These are phyloP conservation scores for Drosophila orena DNA, from an alignment of 1,140 invertebrate species.

Conservation along the genomic window DNA sequence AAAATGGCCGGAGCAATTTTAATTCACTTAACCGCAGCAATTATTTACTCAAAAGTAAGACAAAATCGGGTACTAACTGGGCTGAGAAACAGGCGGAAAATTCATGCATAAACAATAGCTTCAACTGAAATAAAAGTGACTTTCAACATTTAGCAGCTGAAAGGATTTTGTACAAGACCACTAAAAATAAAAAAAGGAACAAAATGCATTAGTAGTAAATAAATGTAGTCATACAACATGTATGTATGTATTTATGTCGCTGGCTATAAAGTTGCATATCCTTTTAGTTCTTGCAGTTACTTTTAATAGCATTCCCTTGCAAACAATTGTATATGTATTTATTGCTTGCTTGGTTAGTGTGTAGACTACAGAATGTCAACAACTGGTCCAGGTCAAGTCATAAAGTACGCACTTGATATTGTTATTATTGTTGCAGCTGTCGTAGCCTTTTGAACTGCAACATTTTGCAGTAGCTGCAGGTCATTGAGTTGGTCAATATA, in stretches of 20 bases:
- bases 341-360: background rate
- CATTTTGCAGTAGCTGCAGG: conserved; percentile 15
- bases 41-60: conserved; percentile 44
- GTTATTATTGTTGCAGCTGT: conserved; percentile 18
- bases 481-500: conserved; percentile 6
- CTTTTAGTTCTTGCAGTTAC: too few species aligned
- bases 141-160: conserved; percentile 9
- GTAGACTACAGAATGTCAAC: conserved; percentile 22
- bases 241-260: too few species aligned
- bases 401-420: conserved; percentile 15
- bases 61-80: conserved; percentile 1
- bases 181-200: background rate
- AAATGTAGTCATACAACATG: too few species aligned
- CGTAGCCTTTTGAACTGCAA: conserved; percentile 14
- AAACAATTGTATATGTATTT: background rate
- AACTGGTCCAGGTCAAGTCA: conserved; percentile 14
- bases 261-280: too few species aligned
- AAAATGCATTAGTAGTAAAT: background rate
- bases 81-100: conserved; percentile 2
- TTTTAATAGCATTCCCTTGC: background rate
- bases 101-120: conserved; percentile 7
- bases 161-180: background rate
- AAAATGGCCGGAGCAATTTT: conserved; percentile 23
- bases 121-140: conserved; percentile 1
- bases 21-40: conserved; percentile 52